Evolutionary conservation across 2,888 invertebrate genomes (phyloP).

Genomic region (Eupithecia centaureata): DNA sequence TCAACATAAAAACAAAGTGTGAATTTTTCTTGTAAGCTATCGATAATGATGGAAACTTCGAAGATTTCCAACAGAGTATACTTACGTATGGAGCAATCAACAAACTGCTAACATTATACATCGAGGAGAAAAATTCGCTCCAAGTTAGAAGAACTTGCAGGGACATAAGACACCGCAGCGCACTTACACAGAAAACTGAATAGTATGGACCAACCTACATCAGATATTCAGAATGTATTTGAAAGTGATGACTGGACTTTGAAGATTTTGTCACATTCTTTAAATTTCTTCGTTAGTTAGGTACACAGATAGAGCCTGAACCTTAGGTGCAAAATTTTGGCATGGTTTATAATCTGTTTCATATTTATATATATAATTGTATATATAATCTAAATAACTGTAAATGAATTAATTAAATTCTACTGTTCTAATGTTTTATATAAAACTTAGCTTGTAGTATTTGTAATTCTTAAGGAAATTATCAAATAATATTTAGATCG

Average conservation of each 20-base stretch:
- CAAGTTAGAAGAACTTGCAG: slow-evolving; percentile 9
- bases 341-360: no score
- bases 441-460: no score
- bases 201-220: not conserved
- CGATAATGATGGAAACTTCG: slow-evolving; percentile 9
- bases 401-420: no score
- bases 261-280: not conserved
- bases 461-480: no score
- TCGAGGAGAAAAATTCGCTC: slow-evolving; percentile 15
- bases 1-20: not conserved
- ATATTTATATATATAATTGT: no score
- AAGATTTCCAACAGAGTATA: not conserved
- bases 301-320: no score
- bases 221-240: not conserved
- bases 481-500: no score
- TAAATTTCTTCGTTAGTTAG: no score
- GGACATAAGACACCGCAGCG: not conserved
- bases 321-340: no score
- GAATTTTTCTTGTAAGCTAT: slow-evolving; percentile 7
- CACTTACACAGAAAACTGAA: not conserved
- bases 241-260: not conserved
- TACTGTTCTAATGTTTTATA: no score
- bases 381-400: no score
- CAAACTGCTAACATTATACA: slow-evolving; percentile 15
- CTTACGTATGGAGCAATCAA: not conserved